Percentiles rank a stretch among this genome's conserved stretches.
Conservation (phyloP, 2,888 invertebrate genomes). For the Uropetala carovei region DNA sequence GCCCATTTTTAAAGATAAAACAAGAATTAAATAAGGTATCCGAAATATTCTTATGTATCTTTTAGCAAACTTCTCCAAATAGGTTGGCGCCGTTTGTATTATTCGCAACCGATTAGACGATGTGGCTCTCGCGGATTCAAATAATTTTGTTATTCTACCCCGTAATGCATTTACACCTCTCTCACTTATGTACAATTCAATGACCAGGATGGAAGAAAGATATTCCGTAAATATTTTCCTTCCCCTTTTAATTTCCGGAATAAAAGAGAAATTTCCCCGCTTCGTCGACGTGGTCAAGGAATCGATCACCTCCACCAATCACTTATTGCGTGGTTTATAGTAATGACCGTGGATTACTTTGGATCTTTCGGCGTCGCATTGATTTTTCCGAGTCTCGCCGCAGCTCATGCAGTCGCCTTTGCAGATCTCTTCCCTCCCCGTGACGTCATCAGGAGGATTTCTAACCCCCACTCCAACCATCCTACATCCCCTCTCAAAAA, state of each 20-base stretch:
- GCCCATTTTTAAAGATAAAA: too few species aligned
- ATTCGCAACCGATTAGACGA: background rate
- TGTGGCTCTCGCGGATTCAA: background rate
- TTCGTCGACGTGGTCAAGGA: conserved; percentile 1
- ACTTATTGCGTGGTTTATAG: conserved; percentile 37
- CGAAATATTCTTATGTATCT: background rate
- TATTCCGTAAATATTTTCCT: background rate
- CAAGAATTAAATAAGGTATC: background rate
- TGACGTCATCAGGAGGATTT: conserved; percentile 15
- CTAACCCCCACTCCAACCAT: conserved; percentile 29
- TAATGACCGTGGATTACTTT: conserved; percentile 58
- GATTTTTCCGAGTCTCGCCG: conserved; percentile 63
- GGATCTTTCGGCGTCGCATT: conserved; percentile 60
- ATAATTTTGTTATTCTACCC: background rate
- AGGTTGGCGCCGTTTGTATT: background rate
- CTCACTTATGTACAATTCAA: background rate
- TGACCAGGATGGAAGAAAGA: background rate
- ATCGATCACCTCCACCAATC: background rate
- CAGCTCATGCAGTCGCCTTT: conserved; percentile 58
- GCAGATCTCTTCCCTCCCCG: conserved; percentile 39
- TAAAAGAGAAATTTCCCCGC: background rate
- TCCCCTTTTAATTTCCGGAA: background rate
- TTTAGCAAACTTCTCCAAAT: background rate
- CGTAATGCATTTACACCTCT: background rate
- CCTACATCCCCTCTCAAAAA: background rate